Conservation (phyloP, 1,140 invertebrate genomes). For the Andrena cerasifolii region DNA sequence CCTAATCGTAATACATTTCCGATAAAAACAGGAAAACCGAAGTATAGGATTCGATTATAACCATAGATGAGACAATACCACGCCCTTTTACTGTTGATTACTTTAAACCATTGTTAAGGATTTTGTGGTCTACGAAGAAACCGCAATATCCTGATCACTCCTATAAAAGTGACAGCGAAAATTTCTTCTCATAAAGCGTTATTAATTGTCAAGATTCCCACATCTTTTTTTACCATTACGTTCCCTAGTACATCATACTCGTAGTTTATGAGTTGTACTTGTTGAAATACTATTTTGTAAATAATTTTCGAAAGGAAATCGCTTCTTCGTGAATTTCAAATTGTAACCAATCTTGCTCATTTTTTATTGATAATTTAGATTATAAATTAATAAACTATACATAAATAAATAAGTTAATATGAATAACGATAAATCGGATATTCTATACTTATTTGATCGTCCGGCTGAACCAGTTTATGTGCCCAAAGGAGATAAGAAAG, state of each 20-base stretch:
- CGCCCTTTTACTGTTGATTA: not conserved
- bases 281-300: too few species aligned
- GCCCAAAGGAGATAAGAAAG: slow-evolving; percentile 84
- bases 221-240: not conserved
- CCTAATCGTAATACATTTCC: slow-evolving; percentile 30
- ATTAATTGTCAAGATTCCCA: not conserved
- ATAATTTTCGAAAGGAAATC: too few species aligned
- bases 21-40: slow-evolving; percentile 52
- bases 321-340: not conserved
- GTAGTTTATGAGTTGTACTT: not conserved
- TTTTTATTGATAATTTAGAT: not conserved
- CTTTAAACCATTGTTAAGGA: slow-evolving; percentile 17
- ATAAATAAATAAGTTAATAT: slow-evolving; percentile 40
- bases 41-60: slow-evolving; percentile 7
- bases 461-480: slow-evolving; percentile 88
- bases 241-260: not conserved
- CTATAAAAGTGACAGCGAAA: slow-evolving; percentile 35
- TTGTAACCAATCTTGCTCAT: too few species aligned
- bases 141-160: slow-evolving; percentile 36
- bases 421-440: slow-evolving; percentile 61
- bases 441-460: slow-evolving; percentile 88
- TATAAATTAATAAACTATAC: not conserved
- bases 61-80: not conserved
- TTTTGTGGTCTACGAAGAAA: slow-evolving; percentile 46
- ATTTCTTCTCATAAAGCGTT: not conserved